These are phyloP conservation scores for Pan paniscus DNA, from an alignment of 2,113 vertebrate species.

Conservation along the genomic window DNA sequence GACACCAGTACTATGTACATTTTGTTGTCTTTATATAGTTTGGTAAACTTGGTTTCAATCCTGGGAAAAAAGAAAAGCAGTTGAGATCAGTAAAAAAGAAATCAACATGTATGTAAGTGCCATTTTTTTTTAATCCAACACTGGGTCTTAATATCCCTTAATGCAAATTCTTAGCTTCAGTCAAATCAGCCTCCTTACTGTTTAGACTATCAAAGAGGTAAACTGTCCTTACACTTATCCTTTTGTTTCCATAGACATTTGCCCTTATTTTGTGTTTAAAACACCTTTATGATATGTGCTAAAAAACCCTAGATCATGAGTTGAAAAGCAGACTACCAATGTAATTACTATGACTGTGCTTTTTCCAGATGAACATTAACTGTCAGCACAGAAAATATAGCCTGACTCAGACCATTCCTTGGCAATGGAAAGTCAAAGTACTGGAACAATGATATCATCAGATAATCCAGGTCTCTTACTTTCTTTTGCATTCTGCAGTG, in stretches of 20 bases:
- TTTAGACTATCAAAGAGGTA: background rate
- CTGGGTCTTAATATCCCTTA: background rate
- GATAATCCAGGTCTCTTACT: background rate
- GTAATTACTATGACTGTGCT: background rate
- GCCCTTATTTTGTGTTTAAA: background rate
- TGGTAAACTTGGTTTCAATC: background rate
- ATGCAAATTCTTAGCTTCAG: background rate
- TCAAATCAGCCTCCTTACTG: background rate
- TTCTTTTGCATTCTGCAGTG: background rate
- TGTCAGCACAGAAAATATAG: background rate
- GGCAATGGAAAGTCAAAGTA: background rate
- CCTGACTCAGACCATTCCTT: background rate
- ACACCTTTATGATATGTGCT: background rate
- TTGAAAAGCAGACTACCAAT: background rate
- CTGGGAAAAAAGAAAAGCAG: accelerated
- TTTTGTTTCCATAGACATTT: background rate
- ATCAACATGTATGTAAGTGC: background rate
- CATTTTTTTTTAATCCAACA: background rate
- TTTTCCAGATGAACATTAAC: background rate
- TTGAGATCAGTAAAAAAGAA: background rate
- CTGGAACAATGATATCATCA: background rate
- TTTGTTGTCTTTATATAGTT: background rate
- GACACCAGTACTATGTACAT: background rate
- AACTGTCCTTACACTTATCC: background rate
- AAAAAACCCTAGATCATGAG: background rate